These are phyloP conservation scores for Heliconius hermathena DNA, from an alignment of 1,140 invertebrate species.

Conservation along the genomic window DNA sequence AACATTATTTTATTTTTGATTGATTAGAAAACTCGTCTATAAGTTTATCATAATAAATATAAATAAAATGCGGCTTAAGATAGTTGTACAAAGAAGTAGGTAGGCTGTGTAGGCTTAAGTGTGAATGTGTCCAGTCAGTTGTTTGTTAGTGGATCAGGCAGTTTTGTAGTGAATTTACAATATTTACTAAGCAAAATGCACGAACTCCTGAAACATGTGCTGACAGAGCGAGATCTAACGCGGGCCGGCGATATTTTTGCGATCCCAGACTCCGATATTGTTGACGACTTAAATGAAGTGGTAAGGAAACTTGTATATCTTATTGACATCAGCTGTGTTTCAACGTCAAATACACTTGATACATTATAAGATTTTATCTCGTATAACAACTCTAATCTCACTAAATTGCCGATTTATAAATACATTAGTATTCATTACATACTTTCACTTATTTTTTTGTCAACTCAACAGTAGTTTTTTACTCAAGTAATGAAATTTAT, in stretches of 20 bases:
- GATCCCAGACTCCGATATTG: constrained; percentile 91
- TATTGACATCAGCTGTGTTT: constrained; percentile 6
- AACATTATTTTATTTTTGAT: constrained; percentile 21
- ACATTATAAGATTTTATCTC: not conserved
- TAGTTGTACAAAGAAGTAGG: constrained; percentile 17
- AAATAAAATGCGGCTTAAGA: constrained; percentile 7
- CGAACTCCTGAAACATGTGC: constrained; percentile 92
- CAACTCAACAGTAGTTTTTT: not conserved
- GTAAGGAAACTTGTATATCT: constrained; percentile 77
- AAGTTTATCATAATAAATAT: constrained; percentile 27
- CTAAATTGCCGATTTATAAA: not conserved
- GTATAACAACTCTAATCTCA: not conserved
- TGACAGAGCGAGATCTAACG: constrained; percentile 93
- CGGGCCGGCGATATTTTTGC: constrained; percentile 96
- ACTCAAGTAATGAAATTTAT: not conserved
- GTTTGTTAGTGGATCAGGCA: constrained; percentile 36
- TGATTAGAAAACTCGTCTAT: constrained; percentile 17
- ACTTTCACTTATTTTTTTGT: constrained; percentile 4
- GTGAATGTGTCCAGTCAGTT: constrained; percentile 41
- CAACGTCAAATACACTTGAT: not conserved
- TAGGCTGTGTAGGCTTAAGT: constrained; percentile 38
- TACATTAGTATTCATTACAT: not conserved
- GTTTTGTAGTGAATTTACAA: constrained; percentile 28
- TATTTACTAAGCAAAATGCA: constrained; percentile 85
- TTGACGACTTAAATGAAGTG: constrained; percentile 92